These are phyloP conservation scores for Chelidonichthys spinosus DNA, from an alignment of 2,797 vertebrate genomes.

Conservation along the genomic window DNA sequence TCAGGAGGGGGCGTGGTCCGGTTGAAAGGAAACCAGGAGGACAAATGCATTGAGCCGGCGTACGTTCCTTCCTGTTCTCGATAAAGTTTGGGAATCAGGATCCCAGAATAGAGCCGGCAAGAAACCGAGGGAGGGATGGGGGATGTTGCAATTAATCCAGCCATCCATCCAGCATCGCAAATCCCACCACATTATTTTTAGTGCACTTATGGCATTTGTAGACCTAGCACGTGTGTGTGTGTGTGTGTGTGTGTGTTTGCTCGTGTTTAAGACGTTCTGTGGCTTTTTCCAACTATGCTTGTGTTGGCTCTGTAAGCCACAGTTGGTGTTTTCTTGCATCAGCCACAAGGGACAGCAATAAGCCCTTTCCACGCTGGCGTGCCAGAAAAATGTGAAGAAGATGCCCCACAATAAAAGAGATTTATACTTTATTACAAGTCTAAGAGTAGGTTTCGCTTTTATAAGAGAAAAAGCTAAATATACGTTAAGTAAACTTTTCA, in stretches of 20 bases:
- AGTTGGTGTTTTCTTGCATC: background rate
- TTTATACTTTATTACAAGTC: background rate
- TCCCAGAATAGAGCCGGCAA: background rate
- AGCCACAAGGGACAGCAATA: background rate
- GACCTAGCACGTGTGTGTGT: too few species aligned
- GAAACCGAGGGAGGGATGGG: too few species aligned
- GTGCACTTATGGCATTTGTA: background rate
- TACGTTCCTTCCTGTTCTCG: background rate
- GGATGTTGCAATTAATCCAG: too few species aligned
- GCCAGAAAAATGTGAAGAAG: background rate
- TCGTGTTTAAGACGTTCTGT: background rate
- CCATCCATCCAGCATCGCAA: background rate
- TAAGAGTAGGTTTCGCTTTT: background rate
- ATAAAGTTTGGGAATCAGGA: background rate
- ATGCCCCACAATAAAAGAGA: background rate
- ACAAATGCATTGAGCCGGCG: background rate
- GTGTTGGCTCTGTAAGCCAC: background rate
- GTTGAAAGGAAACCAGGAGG: slow-evolving; percentile 24
- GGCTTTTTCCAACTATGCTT: background rate
- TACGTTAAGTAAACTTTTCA: background rate
- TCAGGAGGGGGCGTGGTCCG: background rate
- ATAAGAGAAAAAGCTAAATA: background rate
- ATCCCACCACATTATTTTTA: background rate
- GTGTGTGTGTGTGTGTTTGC: background rate
- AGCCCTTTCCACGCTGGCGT: background rate